Evolutionary conservation across 2,888 invertebrate genomes (phyloP).

Genomic region (Melieria omissa): DNA sequence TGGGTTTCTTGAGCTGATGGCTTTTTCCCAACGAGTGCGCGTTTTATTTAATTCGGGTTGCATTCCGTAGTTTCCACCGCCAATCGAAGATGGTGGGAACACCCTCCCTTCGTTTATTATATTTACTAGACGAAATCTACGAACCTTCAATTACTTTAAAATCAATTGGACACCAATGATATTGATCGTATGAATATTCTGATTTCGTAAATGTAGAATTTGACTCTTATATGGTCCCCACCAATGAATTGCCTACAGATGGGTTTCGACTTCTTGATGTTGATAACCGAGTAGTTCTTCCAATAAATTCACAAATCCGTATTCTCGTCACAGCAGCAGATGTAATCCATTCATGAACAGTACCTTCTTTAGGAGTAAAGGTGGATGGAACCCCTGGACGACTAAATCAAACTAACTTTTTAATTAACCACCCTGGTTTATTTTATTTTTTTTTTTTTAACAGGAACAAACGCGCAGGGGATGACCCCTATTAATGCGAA

Average conservation of each 20-base stretch:
- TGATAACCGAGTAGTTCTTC: conserved; percentile 72
- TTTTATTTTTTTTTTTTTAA: no score
- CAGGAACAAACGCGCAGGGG: no score
- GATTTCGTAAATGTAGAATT: conserved; percentile 73
- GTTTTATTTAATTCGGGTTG: no score
- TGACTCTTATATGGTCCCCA: conserved; percentile 73
- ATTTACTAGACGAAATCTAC: conserved; percentile 73
- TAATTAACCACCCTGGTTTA: conserved; percentile 73
- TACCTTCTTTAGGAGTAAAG: conserved; percentile 74
- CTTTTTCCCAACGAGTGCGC: no score
- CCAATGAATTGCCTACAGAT: conserved; percentile 62
- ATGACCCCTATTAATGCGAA: no score
- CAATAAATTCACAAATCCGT: conserved; percentile 73
- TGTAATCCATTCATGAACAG: conserved; percentile 76
- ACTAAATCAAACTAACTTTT: conserved; percentile 74
- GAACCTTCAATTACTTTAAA: conserved; percentile 72
- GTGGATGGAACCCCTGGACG: conserved; percentile 75
- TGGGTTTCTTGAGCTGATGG: no score
- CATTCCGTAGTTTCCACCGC: no score
- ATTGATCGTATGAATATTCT: conserved; percentile 76
- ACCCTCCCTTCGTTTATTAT: conserved; percentile 70
- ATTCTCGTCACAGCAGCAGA: conserved; percentile 73
- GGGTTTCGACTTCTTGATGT: conserved; percentile 74
- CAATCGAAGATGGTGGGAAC: no score
- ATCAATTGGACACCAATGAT: conserved; percentile 75